Base-by-base conservation (phyloP, 92 coral and sea anemone genomes). In the Hydrozoanthus gracilis region DNA sequence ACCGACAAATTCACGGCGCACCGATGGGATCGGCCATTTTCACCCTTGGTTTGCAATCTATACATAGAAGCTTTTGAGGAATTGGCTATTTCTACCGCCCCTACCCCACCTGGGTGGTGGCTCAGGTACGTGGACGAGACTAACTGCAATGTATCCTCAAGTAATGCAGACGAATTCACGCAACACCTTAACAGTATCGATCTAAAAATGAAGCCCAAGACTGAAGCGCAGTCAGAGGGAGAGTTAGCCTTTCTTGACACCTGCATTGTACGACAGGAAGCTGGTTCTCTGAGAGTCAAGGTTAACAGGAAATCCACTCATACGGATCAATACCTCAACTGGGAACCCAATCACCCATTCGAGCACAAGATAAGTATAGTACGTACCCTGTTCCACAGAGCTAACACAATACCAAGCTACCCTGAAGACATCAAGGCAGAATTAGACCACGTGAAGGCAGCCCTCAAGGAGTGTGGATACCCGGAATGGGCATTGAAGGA, bases 211-310 rank as follows among this genome's bases (percentile, higher is more conserved):
- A 5, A 16, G 74, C 44, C 5, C 44, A 69, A 15, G 9, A 69
- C 50, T 7, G 74, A 69, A 69, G 2, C 45, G 0, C 48, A 69
- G 12, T 35, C 74, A 2, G 48, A 39, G 3, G 51, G 74, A 69
- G 74, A 69, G 13, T 69, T 35, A 69, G 74, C 74, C 47, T 69
- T 69, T 8, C 44, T 69, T 17, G 74, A 69, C 48, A 69, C 74
- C 3, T 16, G 44, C 13, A 69, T 48, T 3, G 12, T 69, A 14
- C 44, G 74, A 44, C 74, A 69, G 74, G 39, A 27, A 27, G 39
- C 0, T 27, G 39, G 39, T 27, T 27, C 39, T 27, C 39, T 27
- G 39, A 27, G 17, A 17, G 14, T 35, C 8, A 69, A 69, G 14
- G 73, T 69, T 9, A 20, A 69, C 48, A 69, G 50, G 16, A 69